A percentile compares a stretch with the other conserved stretches of the same genome.
phyloP scores from a whole-genome alignment of 2,113 vertebrate genomes.

The Isichthys henryi region DNA sequence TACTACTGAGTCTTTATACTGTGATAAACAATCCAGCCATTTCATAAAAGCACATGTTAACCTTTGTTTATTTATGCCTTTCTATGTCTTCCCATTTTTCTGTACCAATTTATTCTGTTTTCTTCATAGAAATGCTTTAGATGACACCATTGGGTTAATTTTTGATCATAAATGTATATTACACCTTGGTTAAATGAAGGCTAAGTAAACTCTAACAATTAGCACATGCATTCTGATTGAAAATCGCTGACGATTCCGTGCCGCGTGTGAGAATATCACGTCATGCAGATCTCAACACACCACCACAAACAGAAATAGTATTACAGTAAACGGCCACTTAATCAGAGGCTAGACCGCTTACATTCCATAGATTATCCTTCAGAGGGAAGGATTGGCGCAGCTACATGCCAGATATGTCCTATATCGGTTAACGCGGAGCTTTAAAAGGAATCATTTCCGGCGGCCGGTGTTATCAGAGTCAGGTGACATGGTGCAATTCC shows the following conservation, averaged over 20 bases:
- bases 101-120: not conserved
- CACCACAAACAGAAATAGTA: not conserved
- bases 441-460: constrained; percentile 64
- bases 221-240: not conserved
- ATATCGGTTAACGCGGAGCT: constrained; percentile 48
- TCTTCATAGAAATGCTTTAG: not conserved
- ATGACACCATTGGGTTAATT: not conserved
- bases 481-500: constrained; percentile 62
- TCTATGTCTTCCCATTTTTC: not conserved
- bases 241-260: not conserved
- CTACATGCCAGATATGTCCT: constrained; percentile 44
- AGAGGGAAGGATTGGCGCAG: constrained; percentile 28
- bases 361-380: constrained; percentile 21
- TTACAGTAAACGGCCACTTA: not conserved
- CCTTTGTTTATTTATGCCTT: not conserved
- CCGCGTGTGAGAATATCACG: not conserved
- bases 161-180: not conserved
- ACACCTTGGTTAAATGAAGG: not conserved
- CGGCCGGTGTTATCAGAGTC: constrained; percentile 55
- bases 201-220: not conserved
- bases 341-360: not conserved
- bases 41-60: not conserved
- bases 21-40: not conserved
- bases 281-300: not conserved
- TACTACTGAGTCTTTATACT: not conserved